Evolutionary conservation across 2,888 invertebrate species (phyloP).

Genomic region (Machimus rusticus): DNA sequence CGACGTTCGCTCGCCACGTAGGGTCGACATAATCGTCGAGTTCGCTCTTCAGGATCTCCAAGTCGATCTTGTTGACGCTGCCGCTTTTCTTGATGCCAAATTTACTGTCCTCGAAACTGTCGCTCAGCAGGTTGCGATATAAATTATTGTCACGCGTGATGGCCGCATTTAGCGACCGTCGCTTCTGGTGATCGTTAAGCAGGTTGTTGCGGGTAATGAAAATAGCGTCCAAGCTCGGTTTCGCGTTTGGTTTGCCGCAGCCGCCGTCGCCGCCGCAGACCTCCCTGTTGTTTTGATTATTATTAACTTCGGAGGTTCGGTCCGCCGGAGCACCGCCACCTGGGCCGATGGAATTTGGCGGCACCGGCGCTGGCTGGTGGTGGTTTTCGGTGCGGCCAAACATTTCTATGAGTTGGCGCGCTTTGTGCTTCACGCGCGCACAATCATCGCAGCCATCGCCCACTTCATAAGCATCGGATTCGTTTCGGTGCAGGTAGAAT

Average conservation of each 20-base stretch:
- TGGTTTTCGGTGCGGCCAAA: conserved; percentile 37
- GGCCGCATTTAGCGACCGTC: conserved; percentile 46
- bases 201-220: conserved; percentile 45
- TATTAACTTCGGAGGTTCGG: not conserved
- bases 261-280: not conserved
- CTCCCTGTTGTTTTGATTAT: conserved; percentile 30
- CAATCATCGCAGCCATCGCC: conserved; percentile 45
- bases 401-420: conserved; percentile 45
- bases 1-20: conserved; percentile 44
- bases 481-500: conserved; percentile 47
- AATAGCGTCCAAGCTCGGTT: conserved; percentile 38
- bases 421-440: conserved; percentile 44
- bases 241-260: not conserved
- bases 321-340: not conserved
- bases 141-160: conserved; percentile 47
- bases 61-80: conserved; percentile 50
- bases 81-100: conserved; percentile 48
- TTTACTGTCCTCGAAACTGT: conserved; percentile 48
- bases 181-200: conserved; percentile 33
- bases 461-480: conserved; percentile 38
- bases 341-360: not conserved
- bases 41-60: conserved; percentile 49
- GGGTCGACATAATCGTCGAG: conserved; percentile 49
- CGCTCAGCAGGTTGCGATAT: conserved; percentile 47
- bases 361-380: not conserved